phyloP scores from a whole-genome alignment of 2,797 vertebrate species.

The Schizothorax lantsangensis region DNA sequence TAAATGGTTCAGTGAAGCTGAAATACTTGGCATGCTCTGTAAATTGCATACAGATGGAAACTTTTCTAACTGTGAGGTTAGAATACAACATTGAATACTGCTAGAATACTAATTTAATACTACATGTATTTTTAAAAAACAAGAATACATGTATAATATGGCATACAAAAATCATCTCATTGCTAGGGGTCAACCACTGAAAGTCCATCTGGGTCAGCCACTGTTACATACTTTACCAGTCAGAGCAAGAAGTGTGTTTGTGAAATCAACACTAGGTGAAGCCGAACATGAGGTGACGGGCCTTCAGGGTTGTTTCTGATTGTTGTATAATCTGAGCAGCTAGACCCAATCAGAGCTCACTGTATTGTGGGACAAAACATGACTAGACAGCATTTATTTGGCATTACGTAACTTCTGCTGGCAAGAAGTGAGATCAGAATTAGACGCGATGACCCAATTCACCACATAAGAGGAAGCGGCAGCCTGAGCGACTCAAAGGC shows the following conservation, averaged over 20 bases:
- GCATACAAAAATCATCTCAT: neutral
- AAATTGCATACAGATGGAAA: neutral
- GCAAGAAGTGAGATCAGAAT: neutral
- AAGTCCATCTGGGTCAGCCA: constrained; percentile 7
- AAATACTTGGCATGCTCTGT: neutral
- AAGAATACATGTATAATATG: neutral
- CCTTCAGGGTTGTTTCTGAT: neutral
- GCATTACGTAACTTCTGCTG: neutral
- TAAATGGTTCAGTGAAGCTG: neutral
- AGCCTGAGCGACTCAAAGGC: constrained; percentile 7
- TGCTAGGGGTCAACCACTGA: neutral
- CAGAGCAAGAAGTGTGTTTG: neutral
- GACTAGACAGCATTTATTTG: constrained; percentile 39
- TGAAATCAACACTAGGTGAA: constrained; percentile 3
- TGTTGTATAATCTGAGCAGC: constrained; percentile 30
- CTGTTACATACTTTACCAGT: neutral
- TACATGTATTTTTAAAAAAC: no score
- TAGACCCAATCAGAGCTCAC: constrained; percentile 33
- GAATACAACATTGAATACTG: no score
- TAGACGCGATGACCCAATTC: constrained; percentile 26
- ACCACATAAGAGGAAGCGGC: constrained; percentile 3
- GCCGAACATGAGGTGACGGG: neutral
- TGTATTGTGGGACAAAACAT: constrained; percentile 5
- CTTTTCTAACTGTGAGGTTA: neutral
- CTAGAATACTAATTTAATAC: no score